Evolutionary conservation across 2,888 invertebrate genomes (phyloP), one percentile per base, ranked within the genome.

Genomic region (Scrobipalpa atriplicella): DNA sequence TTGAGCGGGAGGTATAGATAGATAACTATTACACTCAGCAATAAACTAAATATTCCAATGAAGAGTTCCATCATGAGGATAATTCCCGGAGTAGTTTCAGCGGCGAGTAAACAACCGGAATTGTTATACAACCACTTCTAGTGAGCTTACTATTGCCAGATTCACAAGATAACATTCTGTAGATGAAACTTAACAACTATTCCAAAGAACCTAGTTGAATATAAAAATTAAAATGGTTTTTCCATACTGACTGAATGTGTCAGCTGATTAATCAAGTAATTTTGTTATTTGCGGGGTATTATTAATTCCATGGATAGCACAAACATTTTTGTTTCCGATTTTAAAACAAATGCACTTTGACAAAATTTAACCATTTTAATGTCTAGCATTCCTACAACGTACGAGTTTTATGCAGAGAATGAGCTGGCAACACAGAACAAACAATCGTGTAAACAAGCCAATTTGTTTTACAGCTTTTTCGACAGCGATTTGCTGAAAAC

Each of bases 51-150:
- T 29, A 29, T 29, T 29, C 29, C 29, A 5, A 29, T 29, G 29
- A 43, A 3, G 11, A 13, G 43, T 43, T 43, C 43, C 11, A 43
- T 43, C 13, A 13, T 13, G 43, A 43, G 29, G 29, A 29, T 5
- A 13, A 43, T 13, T 43, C 43, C 56, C 74, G 69, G 69, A 43
- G 13, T 43, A 13, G 43, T 43, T 43, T 43, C 43, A 43, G 43
- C 38, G 72, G 74, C 73, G 71, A 75, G 75, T 76, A 75, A 72
- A 66, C 64, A 19, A 64, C 56, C 63, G 68, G 62, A 70, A 75
- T 75, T 67, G 77, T 69, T 77, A 77, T 75, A 75, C 74, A 71
- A 65, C 69, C 64, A 36, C 39, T 38, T 39, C 61, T 54, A 67
- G 67, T 67, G 18, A 52, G 52, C 52, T 21, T 6, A 21, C 2